Evolutionary conservation across 2,113 vertebrate species (phyloP), one percentile per base, ranked within the genome.

Genomic region (Stomatorhinus ivindoensis): DNA sequence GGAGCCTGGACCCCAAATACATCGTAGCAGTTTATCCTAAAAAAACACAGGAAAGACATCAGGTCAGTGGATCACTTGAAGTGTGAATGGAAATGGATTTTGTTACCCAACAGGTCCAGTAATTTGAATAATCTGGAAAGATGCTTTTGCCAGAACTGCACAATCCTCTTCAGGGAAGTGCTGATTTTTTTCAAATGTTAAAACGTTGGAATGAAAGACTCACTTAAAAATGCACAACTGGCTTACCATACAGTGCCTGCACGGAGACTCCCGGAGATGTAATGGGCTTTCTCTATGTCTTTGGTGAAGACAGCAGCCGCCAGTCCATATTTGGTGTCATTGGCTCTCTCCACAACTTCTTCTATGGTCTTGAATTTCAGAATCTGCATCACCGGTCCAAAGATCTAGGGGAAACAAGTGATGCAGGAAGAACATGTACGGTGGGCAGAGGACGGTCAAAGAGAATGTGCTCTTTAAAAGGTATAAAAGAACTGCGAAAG

Each of bases 331-430:
- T 95, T 96, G 9, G 96, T 95, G 89, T 96, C 93, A 0, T 99
- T 99, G 90, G 97, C 98, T 95, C 98, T 95, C n/a, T 95, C 95
- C 0, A 99, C 90, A 0, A 97, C 98, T 90, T 99, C 98, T 91
- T 99, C 97, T 0, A 99, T 86, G 0, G 95, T 96, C 91, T 96
- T 97, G 92, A 99, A 99, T 92, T 98, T 99, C 44, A 99, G 92
- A 87, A 99, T 97, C 95, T 99, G 98, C 98, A 99, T 99, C 61
- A 99, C 98, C 0, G 98, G 98, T 48, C 98, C 98, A 48, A 99
- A 99, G 88, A 99, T 99, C 98, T 99, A 90, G 90, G 11, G 88
- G 65, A 15, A 91, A 11, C 76, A 15, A 82, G 13, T 61, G 24
- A 50, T 19, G 39, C 42, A 2, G 13, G 55, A 13, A 88, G 1